Base-by-base conservation (phyloP, 64 coral and sea anemone species). In the Astreopora myriophthalma region DNA sequence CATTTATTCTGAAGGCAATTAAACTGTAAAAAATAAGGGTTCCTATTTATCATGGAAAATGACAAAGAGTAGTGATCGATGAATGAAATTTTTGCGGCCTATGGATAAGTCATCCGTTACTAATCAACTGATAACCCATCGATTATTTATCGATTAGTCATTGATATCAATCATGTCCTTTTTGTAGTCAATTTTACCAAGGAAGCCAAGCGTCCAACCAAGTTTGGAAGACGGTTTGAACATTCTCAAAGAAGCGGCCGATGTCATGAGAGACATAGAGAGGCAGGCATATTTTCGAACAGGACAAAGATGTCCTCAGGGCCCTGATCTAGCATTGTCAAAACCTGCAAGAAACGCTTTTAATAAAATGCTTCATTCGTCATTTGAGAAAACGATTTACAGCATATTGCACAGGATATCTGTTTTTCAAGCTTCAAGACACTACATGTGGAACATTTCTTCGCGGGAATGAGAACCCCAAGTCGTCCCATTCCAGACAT, bases 341-440 rank as follows among this genome's bases (percentile, higher is more conserved):
- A 89, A 89, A 44, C 87, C 87, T 34, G 8, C 55, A 0, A 89
- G 87, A 75, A 72, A 89, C 36, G 39, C 86, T 19, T 89, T 89
- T n/a, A n/a, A n/a, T 26, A 48, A 35, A 14, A 91, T 91, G 89
- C 39, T 61, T 30, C 37, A 81, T 28, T 30, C 42, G 3, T 91
- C 65, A 48, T 52, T 79, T 70, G 13, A 34, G 29, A 81, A 22
- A 91, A 83, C 20, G 46, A 37, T 49, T 69, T 91, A 20, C 37
- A 37, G 10, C 78, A 91, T 48, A 64, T 91, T 34, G 44, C 28
- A 19, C 5, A 81, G 27, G 68, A 60, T 60, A 31, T 84, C 1
- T 71, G 6, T 2, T 91, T 91, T 83, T 13, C 77, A 34, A 60
- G 76, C 48, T 89, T 89, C 52, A 89, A 71, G n/a, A 89, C 87